Evolutionary conservation across 2,888 invertebrate species (phyloP).

Genomic region (Eupithecia subumbrata): DNA sequence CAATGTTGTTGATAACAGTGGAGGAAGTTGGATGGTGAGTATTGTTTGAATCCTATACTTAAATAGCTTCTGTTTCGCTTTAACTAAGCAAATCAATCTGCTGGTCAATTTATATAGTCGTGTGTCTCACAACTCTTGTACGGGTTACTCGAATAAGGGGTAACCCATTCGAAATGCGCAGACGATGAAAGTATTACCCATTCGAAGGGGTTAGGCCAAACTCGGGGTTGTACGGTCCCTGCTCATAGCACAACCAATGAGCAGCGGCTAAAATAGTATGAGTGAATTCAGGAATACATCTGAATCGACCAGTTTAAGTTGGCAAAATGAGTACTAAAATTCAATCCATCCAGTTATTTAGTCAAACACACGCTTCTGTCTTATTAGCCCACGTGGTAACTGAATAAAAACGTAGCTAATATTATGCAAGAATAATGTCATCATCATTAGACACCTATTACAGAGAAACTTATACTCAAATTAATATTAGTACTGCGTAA

Average conservation of each 20-base stretch:
- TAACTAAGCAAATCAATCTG: neutral
- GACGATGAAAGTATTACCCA: no score
- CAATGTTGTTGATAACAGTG: constrained; percentile 3
- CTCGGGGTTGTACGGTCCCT: no score
- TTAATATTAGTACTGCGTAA: neutral
- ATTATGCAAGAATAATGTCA: no score
- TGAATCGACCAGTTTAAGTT: no score
- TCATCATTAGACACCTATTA: no score
- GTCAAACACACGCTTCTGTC: neutral
- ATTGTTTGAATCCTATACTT: neutral
- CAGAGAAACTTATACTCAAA: no score
- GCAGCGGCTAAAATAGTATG: neutral
- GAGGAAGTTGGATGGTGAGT: constrained; percentile 3
- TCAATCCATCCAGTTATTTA: neutral
- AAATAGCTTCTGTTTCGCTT: neutral
- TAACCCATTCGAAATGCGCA: no score
- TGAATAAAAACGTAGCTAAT: neutral
- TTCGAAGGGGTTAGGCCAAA: no score
- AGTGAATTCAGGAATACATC: no score
- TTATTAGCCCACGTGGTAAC: neutral
- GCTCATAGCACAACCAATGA: no score
- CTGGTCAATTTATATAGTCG: neutral
- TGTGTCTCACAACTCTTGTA: neutral
- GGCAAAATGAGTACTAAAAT: no score
- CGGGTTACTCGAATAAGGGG: no score